Evolutionary conservation across 2,888 invertebrate species (phyloP).

Genomic region (Cecidostiba fungosa): DNA sequence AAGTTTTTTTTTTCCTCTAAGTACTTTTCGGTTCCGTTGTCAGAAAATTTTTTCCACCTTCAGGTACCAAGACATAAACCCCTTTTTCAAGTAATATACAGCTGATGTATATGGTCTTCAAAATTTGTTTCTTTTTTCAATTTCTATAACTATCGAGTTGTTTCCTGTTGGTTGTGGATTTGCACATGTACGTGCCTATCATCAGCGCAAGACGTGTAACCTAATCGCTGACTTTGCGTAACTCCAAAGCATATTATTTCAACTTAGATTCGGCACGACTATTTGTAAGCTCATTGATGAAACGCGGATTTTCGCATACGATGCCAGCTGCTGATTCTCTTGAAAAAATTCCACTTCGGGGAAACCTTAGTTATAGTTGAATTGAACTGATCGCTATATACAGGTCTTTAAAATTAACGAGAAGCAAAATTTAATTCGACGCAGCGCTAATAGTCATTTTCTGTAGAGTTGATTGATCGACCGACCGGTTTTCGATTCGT

Average conservation of each 20-base stretch:
- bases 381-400: neutral
- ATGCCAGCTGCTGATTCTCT: too few species aligned
- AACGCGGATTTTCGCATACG: conserved; percentile 3
- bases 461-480: neutral
- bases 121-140: too few species aligned
- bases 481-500: neutral
- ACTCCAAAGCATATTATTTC: neutral
- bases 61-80: too few species aligned
- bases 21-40: too few species aligned
- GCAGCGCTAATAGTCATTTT: neutral
- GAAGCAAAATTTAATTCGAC: neutral
- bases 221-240: too few species aligned
- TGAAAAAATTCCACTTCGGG: neutral
- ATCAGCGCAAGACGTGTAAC: too few species aligned
- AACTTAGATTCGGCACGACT: neutral
- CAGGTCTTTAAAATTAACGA: neutral
- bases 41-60: too few species aligned
- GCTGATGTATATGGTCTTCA: too few species aligned
- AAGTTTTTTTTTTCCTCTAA: too few species aligned
- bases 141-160: too few species aligned
- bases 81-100: too few species aligned
- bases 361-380: neutral
- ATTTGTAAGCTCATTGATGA: neutral
- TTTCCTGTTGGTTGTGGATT: too few species aligned
- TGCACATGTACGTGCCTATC: neutral